Evolutionary conservation across 1,140 invertebrate species (phyloP).

Genomic region (Heliconius hermathena): DNA sequence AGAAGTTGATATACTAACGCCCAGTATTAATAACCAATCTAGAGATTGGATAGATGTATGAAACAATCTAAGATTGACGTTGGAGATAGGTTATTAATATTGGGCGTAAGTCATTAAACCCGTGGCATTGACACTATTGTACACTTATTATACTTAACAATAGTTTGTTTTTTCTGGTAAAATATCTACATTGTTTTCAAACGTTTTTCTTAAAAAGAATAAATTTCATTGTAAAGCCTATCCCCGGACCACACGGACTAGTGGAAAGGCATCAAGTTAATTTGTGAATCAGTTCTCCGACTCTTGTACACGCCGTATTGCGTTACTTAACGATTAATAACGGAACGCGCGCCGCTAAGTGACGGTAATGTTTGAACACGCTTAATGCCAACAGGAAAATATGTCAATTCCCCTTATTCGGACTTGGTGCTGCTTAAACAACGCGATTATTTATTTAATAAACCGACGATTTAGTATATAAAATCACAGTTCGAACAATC

Average conservation of each 20-base stretch:
- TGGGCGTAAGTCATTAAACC: too few species aligned
- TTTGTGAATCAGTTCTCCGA: not conserved
- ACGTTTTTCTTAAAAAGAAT: not conserved
- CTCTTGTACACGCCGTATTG: not conserved
- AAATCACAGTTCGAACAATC: too few species aligned
- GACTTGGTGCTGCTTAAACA: not conserved
- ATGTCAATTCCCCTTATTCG: not conserved
- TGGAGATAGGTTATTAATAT: too few species aligned
- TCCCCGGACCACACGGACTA: not conserved
- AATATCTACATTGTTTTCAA: not conserved
- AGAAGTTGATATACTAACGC: too few species aligned
- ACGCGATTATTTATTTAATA: too few species aligned
- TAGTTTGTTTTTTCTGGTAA: too few species aligned
- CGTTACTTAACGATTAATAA: constrained; percentile 4
- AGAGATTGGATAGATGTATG: too few species aligned
- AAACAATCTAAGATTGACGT: too few species aligned
- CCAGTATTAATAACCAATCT: too few species aligned
- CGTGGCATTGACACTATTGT: too few species aligned
- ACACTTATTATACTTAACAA: too few species aligned
- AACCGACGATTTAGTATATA: too few species aligned
- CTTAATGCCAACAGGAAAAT: not conserved
- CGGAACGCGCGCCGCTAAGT: not conserved
- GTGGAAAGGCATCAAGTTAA: not conserved
- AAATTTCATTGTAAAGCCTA: not conserved
- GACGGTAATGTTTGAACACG: not conserved